phyloP scores from a whole-genome alignment of 2,797 vertebrate species.

The Cichlasoma orientale region DNA sequence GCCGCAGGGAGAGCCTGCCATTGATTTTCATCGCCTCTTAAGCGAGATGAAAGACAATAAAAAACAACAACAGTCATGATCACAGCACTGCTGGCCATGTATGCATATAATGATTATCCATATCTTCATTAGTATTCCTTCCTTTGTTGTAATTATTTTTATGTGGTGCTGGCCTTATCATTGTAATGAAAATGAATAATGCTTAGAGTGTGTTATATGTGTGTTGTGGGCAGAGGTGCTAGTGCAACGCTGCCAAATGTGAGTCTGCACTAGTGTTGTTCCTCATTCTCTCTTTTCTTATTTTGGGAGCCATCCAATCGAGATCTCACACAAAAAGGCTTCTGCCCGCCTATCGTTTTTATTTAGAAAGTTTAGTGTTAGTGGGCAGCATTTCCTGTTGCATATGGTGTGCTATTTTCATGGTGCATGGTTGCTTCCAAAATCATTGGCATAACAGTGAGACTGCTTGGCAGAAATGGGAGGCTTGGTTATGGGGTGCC shows the following conservation, averaged over 20 bases:
- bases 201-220: conserved; percentile 6
- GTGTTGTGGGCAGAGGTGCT: conserved; percentile 37
- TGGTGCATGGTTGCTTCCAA: conserved; percentile 63
- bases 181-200: conserved; percentile 63
- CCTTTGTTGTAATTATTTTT: conserved; percentile 74
- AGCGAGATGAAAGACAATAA: conserved; percentile 81
- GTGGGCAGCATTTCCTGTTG: conserved; percentile 60
- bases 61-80: conserved; percentile 82
- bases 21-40: conserved; percentile 81
- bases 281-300: conserved; percentile 23
- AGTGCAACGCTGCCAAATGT: conserved; percentile 16
- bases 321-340: conserved; percentile 60
- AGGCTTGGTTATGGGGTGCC: conserved; percentile 67
- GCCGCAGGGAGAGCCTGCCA: conserved; percentile 73
- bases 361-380: conserved; percentile 69
- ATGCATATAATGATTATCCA: conserved; percentile 73
- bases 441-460: conserved; percentile 65
- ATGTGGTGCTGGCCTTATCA: conserved; percentile 59
- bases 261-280: conserved; percentile 39
- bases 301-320: conserved; percentile 42
- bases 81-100: conserved; percentile 70
- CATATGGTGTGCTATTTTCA: conserved; percentile 61
- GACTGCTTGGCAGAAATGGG: conserved; percentile 67
- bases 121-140: conserved; percentile 73
- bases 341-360: conserved; percentile 56